Conservation (phyloP, 2,888 invertebrate genomes). For the Phalangium opilio region DNA sequence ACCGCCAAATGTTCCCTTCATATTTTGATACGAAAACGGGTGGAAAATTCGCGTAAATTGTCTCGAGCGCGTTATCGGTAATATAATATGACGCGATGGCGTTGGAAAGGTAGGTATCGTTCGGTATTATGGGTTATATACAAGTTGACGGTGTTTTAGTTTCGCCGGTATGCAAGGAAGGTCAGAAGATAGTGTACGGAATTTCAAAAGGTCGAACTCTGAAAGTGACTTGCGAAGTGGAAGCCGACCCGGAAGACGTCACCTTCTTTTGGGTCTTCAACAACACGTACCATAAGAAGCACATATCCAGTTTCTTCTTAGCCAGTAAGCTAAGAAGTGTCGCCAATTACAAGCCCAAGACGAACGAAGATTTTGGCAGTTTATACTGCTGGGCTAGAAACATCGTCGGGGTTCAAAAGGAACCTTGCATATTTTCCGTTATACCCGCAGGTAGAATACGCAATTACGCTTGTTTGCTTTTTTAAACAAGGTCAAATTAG, state of each 20-base stretch:
- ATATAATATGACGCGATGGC: too few species aligned
- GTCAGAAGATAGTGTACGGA: conserved; percentile 49
- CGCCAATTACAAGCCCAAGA: conserved; percentile 42
- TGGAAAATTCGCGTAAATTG: too few species aligned
- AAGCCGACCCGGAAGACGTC: conserved; percentile 73
- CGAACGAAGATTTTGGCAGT: conserved; percentile 79
- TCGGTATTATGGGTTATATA: too few species aligned
- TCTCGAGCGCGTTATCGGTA: too few species aligned
- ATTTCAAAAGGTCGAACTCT: conserved; percentile 63
- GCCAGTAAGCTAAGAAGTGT: conserved; percentile 7
- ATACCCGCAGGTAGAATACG: conserved; percentile 48
- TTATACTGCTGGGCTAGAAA: conserved; percentile 67
- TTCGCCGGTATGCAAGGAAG: background rate
- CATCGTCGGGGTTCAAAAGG: conserved; percentile 57
- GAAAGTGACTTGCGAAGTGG: conserved; percentile 54
- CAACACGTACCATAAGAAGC: conserved; percentile 41
- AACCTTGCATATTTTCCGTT: conserved; percentile 78
- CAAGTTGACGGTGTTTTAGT: background rate
- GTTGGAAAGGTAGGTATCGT: too few species aligned
- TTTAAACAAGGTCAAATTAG: too few species aligned
- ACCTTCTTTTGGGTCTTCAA: conserved; percentile 84
- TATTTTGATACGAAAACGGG: too few species aligned
- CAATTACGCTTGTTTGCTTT: too few species aligned
- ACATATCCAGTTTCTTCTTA: conserved; percentile 2
- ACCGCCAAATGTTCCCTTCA: too few species aligned